phyloP scores from a whole-genome alignment of 2,113 vertebrate genomes.

The Pica pica region DNA sequence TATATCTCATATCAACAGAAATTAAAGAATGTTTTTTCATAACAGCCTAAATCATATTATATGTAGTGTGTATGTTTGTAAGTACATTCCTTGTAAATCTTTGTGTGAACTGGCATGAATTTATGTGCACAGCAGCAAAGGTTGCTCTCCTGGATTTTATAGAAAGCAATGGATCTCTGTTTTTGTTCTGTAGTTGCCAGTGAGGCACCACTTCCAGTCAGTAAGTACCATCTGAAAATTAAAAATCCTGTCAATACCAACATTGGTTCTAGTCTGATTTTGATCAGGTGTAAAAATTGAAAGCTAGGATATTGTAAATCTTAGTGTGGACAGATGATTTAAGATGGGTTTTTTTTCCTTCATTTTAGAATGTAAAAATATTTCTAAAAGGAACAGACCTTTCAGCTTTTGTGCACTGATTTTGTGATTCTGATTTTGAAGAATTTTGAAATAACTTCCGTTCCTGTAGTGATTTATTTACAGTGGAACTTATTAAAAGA shows the following conservation, averaged over 20 bases:
- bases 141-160: not conserved
- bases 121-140: not conserved
- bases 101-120: not conserved
- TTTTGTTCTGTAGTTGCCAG: not conserved
- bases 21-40: not conserved
- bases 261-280: not conserved
- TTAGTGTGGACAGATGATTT: not conserved
- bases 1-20: not conserved
- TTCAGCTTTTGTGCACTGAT: not conserved
- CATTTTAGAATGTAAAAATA: not conserved
- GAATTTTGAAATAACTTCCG: not conserved
- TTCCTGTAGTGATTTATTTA: not conserved
- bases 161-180: not conserved
- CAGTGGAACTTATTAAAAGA: not conserved
- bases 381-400: not conserved
- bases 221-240: not conserved
- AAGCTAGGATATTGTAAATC: not conserved
- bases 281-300: not conserved
- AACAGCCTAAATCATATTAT: not conserved
- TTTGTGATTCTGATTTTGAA: not conserved
- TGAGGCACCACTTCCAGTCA: not conserved
- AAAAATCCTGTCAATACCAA: not conserved
- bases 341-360: accelerated
- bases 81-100: not conserved
- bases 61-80: not conserved